These are phyloP conservation scores for Idaea dimidiata DNA, from an alignment of 2,888 invertebrate species.

Conservation along the genomic window DNA sequence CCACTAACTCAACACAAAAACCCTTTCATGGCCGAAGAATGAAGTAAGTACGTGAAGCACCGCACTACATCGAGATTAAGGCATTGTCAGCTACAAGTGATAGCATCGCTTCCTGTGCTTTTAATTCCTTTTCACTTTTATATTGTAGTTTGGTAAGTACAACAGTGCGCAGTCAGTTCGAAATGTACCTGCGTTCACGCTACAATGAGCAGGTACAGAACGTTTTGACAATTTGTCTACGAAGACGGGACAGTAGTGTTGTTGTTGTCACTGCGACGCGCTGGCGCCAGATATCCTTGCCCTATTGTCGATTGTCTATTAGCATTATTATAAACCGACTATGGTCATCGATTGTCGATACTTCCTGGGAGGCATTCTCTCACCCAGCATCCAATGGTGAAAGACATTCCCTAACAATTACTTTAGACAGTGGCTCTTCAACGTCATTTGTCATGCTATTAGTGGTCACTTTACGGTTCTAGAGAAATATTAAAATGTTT, in stretches of 20 bases:
- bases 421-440: slow-evolving; percentile 46
- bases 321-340: slow-evolving; percentile 40
- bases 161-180: slow-evolving; percentile 38
- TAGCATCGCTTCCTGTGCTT: slow-evolving; percentile 64
- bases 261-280: slow-evolving; percentile 50
- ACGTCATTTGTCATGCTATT: slow-evolving; percentile 26
- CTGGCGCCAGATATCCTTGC: slow-evolving; percentile 66
- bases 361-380: slow-evolving; percentile 43
- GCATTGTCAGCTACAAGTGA: slow-evolving; percentile 48
- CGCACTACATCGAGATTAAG: slow-evolving; percentile 56
- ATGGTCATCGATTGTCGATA: slow-evolving; percentile 43
- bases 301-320: slow-evolving; percentile 50
- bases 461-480: slow-evolving; percentile 20
- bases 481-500: slow-evolving; percentile 18
- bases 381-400: slow-evolving; percentile 22
- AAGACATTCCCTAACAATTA: slow-evolving; percentile 30
- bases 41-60: slow-evolving; percentile 45
- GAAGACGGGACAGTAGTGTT: slow-evolving; percentile 61
- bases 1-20: slow-evolving; percentile 23
- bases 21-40: slow-evolving; percentile 35
- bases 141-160: slow-evolving; percentile 35
- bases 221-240: slow-evolving; percentile 44
- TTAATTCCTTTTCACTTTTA: slow-evolving; percentile 37
- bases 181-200: slow-evolving; percentile 46
- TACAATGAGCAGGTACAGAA: slow-evolving; percentile 59